Evolutionary conservation across 2,888 invertebrate species (phyloP).

Genomic region (Deroplatys truncata): DNA sequence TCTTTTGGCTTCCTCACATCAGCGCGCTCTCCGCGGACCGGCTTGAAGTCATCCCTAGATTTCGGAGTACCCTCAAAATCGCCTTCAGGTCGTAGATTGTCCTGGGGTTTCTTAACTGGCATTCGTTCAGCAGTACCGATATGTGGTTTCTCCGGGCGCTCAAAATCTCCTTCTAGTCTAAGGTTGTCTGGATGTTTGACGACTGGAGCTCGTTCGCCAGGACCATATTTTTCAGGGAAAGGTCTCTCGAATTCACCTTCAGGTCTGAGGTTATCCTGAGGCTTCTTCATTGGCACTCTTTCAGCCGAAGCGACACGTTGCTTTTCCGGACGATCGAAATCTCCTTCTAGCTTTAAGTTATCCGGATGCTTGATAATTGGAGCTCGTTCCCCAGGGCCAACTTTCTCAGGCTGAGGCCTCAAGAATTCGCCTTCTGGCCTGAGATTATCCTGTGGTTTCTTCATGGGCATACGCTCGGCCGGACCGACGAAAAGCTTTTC

Average conservation of each 20-base stretch:
- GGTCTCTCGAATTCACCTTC: constrained; percentile 33
- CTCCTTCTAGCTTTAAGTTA: constrained; percentile 60
- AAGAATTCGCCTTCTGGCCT: constrained; percentile 44
- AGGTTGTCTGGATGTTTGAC: constrained; percentile 35
- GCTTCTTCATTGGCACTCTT: constrained; percentile 37
- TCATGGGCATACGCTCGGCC: constrained; percentile 30
- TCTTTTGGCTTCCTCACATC: constrained; percentile 43
- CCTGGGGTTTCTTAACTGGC: constrained; percentile 38
- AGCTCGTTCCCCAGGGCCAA: constrained; percentile 38
- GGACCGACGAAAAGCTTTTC: background rate
- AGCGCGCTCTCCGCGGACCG: constrained; percentile 33
- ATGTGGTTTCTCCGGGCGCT: constrained; percentile 32
- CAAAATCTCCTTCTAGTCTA: constrained; percentile 35
- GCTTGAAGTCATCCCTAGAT: constrained; percentile 27
- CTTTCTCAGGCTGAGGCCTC: constrained; percentile 1
- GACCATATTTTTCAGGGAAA: constrained; percentile 39
- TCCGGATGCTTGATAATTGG: constrained; percentile 47
- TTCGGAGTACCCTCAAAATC: constrained; percentile 42
- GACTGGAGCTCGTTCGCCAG: constrained; percentile 38
- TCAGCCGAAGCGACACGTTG: background rate
- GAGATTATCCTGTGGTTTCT: constrained; percentile 37
- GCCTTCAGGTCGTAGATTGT: constrained; percentile 45
- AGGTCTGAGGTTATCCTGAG: constrained; percentile 39
- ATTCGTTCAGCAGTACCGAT: constrained; percentile 43
- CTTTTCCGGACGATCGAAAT: constrained; percentile 32